These are phyloP conservation scores for Trididemnum clinides DNA, from an alignment of 23 tunicate genomes.

Conservation along the genomic window DNA sequence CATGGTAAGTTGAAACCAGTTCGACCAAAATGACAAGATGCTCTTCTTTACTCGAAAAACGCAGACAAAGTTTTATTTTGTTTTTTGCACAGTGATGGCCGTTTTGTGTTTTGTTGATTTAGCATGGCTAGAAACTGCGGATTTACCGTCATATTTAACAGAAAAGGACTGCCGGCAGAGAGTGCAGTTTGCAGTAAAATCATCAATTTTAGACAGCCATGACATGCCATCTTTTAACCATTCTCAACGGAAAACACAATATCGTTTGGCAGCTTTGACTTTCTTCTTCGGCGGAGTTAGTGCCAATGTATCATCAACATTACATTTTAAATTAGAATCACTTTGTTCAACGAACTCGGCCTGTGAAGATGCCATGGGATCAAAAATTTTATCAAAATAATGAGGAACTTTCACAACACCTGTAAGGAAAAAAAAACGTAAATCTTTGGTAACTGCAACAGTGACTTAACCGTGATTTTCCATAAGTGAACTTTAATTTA, in stretches of 20 bases:
- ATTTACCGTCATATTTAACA: slow-evolving; percentile 10
- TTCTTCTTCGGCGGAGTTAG: no score
- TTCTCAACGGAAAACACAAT: no score
- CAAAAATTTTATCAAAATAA: slow-evolving; percentile 1
- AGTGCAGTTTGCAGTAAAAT: no score
- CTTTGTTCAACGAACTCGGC: neutral
- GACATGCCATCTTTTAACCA: neutral
- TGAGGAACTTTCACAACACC: slow-evolving; percentile 8
- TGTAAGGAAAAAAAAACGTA: no score
- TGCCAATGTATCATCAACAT: no score
- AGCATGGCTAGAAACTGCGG: slow-evolving; percentile 11
- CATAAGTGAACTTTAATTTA: neutral
- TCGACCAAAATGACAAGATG: slow-evolving; percentile 3
- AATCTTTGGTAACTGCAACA: neutral
- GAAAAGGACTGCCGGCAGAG: slow-evolving; percentile 16
- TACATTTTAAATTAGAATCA: neutral
- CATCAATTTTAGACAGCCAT: neutral
- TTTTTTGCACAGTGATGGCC: neutral
- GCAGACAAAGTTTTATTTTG: neutral
- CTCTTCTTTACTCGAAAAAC: slow-evolving; percentile 2
- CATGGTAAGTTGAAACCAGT: slow-evolving; percentile 12
- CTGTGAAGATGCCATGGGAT: slow-evolving; percentile 9
- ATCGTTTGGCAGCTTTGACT: no score
- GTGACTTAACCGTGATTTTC: neutral
- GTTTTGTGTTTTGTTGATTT: slow-evolving; percentile 7